Percentiles rank a stretch among this genome's conserved stretches.
Evolutionary conservation across 2,888 invertebrate genomes (phyloP).

Genomic region (Philereme transversata): DNA sequence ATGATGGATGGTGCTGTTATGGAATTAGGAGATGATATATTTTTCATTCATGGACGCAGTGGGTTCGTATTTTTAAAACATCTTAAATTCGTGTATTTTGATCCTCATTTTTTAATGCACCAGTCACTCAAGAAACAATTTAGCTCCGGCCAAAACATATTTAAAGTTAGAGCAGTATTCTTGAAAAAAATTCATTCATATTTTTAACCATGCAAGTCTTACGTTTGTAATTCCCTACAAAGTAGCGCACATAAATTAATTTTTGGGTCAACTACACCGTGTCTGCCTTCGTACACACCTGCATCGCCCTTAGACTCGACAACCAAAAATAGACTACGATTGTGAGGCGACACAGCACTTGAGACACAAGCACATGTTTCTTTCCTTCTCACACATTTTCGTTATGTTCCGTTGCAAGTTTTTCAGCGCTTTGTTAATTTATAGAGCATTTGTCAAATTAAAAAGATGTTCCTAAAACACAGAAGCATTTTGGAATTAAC

Average conservation of each 20-base stretch:
- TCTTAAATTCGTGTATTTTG: neutral
- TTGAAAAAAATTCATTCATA: too few relatives aligned
- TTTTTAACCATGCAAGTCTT: too few relatives aligned
- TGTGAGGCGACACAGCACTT: constrained; percentile 51
- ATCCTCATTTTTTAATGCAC: constrained; percentile 1
- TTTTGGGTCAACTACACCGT: constrained; percentile 51
- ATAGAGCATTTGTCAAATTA: too few relatives aligned
- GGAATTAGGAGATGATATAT: constrained; percentile 75
- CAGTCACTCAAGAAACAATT: neutral
- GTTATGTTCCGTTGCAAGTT: constrained; percentile 5
- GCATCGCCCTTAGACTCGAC: constrained; percentile 13
- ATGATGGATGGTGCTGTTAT: constrained; percentile 63
- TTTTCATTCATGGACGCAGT: constrained; percentile 68
- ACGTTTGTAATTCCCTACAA: neutral
- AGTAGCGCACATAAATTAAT: constrained; percentile 25
- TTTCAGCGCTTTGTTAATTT: neutral
- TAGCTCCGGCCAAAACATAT: too few relatives aligned
- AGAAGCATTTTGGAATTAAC: too few relatives aligned
- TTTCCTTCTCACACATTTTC: constrained; percentile 30
- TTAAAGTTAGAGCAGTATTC: too few relatives aligned
- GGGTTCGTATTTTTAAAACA: constrained; percentile 66
- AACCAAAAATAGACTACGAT: constrained; percentile 52
- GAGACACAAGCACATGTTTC: constrained; percentile 46
- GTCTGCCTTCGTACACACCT: constrained; percentile 22
- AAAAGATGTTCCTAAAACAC: too few relatives aligned